phyloP scores from a whole-genome alignment of 2,888 invertebrate species.

The Drosophila prostipennis region DNA sequence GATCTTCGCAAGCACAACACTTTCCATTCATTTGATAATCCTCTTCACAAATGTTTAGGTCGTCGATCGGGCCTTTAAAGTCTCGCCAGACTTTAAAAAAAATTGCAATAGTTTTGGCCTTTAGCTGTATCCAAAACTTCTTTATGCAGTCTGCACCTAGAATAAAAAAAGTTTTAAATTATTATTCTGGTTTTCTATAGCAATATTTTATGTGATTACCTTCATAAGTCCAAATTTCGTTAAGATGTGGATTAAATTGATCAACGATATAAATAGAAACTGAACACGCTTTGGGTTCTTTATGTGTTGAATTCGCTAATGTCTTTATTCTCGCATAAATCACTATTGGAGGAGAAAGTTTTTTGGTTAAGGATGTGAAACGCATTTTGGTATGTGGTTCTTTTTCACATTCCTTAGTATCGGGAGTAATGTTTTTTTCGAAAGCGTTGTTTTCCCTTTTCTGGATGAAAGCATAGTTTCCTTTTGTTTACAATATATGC shows the following conservation, averaged over 20 bases:
- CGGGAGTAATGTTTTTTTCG: not conserved
- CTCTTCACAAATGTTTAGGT: not conserved
- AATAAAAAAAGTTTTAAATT: too few species aligned
- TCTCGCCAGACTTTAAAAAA: not conserved
- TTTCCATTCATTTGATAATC: not conserved
- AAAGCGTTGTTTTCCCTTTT: too few species aligned
- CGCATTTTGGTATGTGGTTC: not conserved
- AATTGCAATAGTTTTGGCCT: not conserved
- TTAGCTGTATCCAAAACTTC: not conserved
- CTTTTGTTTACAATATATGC: not conserved
- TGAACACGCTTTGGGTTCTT: not conserved
- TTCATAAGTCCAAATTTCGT: not conserved
- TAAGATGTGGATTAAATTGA: not conserved
- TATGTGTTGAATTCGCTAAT: not conserved
- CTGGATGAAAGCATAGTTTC: not conserved
- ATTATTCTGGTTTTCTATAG: too few species aligned
- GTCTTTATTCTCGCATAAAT: not conserved
- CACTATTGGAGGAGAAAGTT: not conserved
- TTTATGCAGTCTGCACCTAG: not conserved
- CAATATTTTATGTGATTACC: not conserved
- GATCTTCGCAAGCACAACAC: not conserved
- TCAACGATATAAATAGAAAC: not conserved
- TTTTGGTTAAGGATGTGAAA: not conserved
- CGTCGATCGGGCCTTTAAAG: not conserved
- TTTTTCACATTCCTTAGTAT: not conserved